Base-by-base conservation (phyloP, 2,797 vertebrate genomes). In the Enteromius fasciolatus region DNA sequence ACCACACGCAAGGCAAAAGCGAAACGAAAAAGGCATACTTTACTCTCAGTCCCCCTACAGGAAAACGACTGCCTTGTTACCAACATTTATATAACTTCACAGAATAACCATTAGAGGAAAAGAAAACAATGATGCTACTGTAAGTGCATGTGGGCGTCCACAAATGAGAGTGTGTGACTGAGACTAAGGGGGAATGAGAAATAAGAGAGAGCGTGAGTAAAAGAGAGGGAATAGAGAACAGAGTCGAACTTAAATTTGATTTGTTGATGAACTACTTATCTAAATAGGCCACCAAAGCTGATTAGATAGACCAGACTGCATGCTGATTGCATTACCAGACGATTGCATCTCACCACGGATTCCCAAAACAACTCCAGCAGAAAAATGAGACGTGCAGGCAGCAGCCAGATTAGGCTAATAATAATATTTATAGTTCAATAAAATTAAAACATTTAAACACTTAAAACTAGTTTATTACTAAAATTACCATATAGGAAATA, bases 131-230 rank as follows among this genome's bases (percentile, higher is more conserved):
- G 61, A 80, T 41, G 63, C 36, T 76, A 68, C 74, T 77, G 75
- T 76, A 44, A 70, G 74, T 50, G 67, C 25, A 66, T 78, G 73
- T 77, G 41, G 52, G 83, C 67, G 46, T 76, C 31, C 70, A 76
- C 48, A 50, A 68, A 67, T 28, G 44, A 20, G 12, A 67, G 73
- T 57, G 66, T 17, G 41, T 73, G 70, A 76, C 77, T 81, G 46
- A 63, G 66, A 82, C 61, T 76, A 83, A 89, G 80, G 83, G 76
- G 84, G 77, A 87, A 77, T 90, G 78, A 79, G 23, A 50, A 79
- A 33, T 59, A 11, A 77, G 28, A n/a, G 66, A 17, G 67, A 25
- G 20, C 48, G 15, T 36, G 52, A 79, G 33, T 39, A 17, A 78
- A 50, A 50, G 44, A 41, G 44, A 52, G 10, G 6, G 39, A 54